phyloP scores from a whole-genome alignment of 2,797 vertebrate species.

The Danio aesculapii region DNA sequence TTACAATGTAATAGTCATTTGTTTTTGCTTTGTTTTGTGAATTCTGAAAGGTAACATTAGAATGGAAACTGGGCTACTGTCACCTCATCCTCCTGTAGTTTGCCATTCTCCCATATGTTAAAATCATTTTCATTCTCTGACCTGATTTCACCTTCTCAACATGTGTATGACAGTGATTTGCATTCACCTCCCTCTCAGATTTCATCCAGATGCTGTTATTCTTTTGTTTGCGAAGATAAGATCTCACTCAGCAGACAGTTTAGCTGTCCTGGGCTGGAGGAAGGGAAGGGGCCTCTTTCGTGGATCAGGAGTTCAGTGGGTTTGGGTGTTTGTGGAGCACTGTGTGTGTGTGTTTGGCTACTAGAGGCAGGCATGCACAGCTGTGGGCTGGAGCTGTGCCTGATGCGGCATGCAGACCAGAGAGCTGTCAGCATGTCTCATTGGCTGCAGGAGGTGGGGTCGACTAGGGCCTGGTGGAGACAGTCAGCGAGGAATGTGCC shows the following conservation, averaged over 20 bases:
- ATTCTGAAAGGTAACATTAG: not conserved
- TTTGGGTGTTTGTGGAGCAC: conserved; percentile 66
- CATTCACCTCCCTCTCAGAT: not conserved
- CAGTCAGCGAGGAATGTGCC: conserved; percentile 18
- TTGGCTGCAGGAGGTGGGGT: conserved; percentile 6
- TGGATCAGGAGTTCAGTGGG: conserved; percentile 60
- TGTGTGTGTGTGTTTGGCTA: conserved; percentile 61
- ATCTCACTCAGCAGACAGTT: not conserved
- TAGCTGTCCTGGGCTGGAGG: not conserved
- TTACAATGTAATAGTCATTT: no score
- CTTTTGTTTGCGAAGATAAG: conserved; percentile 2
- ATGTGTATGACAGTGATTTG: not conserved
- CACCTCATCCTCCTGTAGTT: no score
- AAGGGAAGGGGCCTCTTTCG: not conserved
- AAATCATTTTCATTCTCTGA: not conserved
- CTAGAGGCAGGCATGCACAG: conserved; percentile 65
- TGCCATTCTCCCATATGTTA: not conserved
- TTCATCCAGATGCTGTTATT: conserved; percentile 29
- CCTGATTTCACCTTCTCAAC: not conserved
- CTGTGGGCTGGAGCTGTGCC: conserved; percentile 59
- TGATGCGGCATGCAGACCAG: conserved; percentile 33
- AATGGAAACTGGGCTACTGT: no score
- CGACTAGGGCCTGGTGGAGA: conserved; percentile 25
- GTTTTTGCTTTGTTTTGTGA: no score
- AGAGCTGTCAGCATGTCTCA: conserved; percentile 39